phyloP scores from a whole-genome alignment of 2,797 vertebrate genomes.

The Glyptemys insculpta region DNA sequence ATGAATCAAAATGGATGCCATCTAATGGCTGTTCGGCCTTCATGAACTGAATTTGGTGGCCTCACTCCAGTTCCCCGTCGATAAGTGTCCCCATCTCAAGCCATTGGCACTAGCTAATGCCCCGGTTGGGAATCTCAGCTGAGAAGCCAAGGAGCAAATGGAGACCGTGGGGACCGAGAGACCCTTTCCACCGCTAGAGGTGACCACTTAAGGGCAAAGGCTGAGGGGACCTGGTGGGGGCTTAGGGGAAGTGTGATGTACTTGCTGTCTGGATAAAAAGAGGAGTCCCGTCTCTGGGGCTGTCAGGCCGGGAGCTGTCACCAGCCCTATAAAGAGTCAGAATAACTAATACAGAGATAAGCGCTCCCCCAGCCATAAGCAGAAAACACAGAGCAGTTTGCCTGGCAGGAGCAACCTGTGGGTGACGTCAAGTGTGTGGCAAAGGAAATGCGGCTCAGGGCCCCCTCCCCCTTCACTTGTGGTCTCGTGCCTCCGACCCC shows the following conservation, averaged over 20 bases:
- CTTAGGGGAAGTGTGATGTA: neutral
- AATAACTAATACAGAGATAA: neutral
- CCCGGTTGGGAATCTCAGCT: neutral
- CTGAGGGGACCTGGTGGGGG: neutral
- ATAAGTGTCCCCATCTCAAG: neutral
- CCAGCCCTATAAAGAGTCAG: neutral
- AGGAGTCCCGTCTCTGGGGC: neutral
- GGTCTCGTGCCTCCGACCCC: neutral
- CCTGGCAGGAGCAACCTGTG: neutral
- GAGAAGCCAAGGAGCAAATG: neutral
- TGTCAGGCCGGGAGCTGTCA: neutral
- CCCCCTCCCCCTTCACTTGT: neutral
- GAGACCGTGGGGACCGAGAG: neutral
- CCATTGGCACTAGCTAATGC: neutral
- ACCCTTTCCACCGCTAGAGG: neutral
- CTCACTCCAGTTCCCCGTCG: neutral
- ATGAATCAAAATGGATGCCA: neutral
- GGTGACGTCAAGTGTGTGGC: neutral
- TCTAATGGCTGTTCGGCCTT: neutral
- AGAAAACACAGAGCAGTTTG: neutral
- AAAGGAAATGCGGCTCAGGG: neutral
- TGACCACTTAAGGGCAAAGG: neutral
- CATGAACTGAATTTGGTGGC: neutral
- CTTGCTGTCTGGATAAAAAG: neutral
- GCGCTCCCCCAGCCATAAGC: neutral